A percentile compares a stretch with the other conserved stretches of the same genome.
These are phyloP conservation scores for Lithophane leautieri DNA, from an alignment of 2,888 invertebrate genomes.

Conservation along the genomic window DNA sequence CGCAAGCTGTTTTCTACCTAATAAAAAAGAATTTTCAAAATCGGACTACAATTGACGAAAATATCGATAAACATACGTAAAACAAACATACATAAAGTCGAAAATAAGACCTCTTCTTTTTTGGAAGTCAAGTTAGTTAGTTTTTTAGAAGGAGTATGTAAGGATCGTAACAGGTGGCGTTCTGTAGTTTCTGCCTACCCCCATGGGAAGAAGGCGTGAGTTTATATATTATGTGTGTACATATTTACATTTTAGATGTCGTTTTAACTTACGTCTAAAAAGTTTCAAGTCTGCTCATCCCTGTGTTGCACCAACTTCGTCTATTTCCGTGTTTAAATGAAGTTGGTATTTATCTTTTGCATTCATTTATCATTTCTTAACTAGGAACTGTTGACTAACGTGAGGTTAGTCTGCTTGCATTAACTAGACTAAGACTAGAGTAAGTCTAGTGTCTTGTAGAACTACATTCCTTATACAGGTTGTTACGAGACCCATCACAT, in stretches of 20 bases:
- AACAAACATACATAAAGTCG: no score
- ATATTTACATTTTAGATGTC: not conserved
- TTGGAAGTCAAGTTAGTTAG: no score
- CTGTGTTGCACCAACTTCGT: slow-evolving; percentile 10
- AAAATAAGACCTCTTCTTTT: no score
- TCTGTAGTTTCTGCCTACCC: not conserved
- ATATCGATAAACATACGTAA: no score
- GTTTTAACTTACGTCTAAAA: not conserved
- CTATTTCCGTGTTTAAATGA: slow-evolving; percentile 15
- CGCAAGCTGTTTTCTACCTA: no score
- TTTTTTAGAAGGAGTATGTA: no score
- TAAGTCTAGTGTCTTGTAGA: not conserved
- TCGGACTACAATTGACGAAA: no score
- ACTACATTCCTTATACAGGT: no score
- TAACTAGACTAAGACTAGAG: no score
- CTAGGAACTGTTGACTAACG: not conserved
- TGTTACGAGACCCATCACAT: no score
- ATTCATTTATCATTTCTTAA: slow-evolving; percentile 27
- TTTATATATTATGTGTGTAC: not conserved
- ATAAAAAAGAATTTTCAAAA: no score
- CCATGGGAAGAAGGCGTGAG: not conserved
- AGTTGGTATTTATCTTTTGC: slow-evolving; percentile 27
- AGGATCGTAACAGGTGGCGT: not conserved
- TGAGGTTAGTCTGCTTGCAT: no score
- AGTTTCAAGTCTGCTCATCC: not conserved